These are phyloP conservation scores for Macheiramphus alcinus DNA, from an alignment of 2,113 vertebrate species.

Conservation along the genomic window DNA sequence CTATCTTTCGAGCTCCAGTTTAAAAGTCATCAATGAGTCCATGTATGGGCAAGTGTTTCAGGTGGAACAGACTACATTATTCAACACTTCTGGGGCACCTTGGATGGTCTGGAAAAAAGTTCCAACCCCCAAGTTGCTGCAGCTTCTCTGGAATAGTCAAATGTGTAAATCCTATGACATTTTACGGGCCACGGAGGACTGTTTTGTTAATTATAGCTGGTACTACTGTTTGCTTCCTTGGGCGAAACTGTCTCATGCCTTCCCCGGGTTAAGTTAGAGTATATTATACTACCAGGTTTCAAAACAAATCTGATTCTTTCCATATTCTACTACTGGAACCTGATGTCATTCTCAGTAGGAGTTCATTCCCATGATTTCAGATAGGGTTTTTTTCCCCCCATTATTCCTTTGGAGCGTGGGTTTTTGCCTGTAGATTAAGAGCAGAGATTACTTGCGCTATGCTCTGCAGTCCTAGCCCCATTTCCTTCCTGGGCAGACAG, in stretches of 20 bases:
- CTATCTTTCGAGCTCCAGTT: neutral
- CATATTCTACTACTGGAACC: neutral
- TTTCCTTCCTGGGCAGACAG: neutral
- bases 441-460: accelerated
- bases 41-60: accelerated
- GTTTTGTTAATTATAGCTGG: neutral
- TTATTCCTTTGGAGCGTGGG: neutral
- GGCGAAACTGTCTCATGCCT: neutral
- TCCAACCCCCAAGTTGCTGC: accelerated
- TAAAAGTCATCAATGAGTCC: neutral
- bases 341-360: neutral
- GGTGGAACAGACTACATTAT: accelerated
- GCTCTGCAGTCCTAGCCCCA: neutral
- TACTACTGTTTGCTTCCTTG: neutral
- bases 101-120: neutral
- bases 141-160: neutral
- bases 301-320: neutral
- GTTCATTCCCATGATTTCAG: neutral
- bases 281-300: neutral
- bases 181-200: neutral
- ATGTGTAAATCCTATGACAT: accelerated
- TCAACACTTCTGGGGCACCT: neutral
- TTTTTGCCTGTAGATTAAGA: neutral
- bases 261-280: neutral
- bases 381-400: accelerated